phyloP scores from a whole-genome alignment of 2,888 invertebrate genomes.

The Cyclophora albipunctata region DNA sequence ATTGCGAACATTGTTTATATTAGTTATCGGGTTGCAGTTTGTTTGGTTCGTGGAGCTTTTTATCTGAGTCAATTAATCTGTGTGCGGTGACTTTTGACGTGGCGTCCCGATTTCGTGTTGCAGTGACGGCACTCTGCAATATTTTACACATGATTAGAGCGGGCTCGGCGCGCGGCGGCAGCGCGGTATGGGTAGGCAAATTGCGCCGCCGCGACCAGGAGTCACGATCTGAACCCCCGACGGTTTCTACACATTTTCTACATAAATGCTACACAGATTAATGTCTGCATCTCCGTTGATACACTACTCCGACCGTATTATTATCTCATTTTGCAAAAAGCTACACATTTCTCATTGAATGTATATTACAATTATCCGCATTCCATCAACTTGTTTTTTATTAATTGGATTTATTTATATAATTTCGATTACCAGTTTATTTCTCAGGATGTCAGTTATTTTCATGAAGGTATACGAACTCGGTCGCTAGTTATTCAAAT shows the following conservation, averaged over 20 bases:
- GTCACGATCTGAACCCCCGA: constrained; percentile 73
- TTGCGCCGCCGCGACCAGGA: constrained; percentile 68
- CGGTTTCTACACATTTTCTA: constrained; percentile 70
- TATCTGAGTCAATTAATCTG: constrained; percentile 63
- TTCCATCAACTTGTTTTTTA: not conserved
- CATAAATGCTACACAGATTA: constrained; percentile 68
- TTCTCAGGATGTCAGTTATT: constrained; percentile 45
- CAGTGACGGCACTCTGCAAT: constrained; percentile 63
- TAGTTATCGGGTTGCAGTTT: constrained; percentile 16
- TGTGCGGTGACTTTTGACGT: constrained; percentile 58
- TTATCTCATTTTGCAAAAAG: constrained; percentile 8
- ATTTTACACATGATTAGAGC: constrained; percentile 74
- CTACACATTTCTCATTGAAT: constrained; percentile 1
- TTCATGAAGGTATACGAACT: constrained; percentile 39
- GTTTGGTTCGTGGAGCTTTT: constrained; percentile 40
- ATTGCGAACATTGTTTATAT: constrained; percentile 2
- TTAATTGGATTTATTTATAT: constrained; percentile 6
- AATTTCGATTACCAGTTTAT: constrained; percentile 9
- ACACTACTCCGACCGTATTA: constrained; percentile 19
- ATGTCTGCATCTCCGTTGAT: constrained; percentile 53
- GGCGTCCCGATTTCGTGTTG: constrained; percentile 55
- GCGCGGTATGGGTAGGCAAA: constrained; percentile 74
- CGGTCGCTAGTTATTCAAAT: constrained; percentile 62
- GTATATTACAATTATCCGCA: constrained; percentile 7
- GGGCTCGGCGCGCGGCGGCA: constrained; percentile 45